Base-by-base conservation (phyloP, 2,113 vertebrate species). In the Amblyornis subalaris region DNA sequence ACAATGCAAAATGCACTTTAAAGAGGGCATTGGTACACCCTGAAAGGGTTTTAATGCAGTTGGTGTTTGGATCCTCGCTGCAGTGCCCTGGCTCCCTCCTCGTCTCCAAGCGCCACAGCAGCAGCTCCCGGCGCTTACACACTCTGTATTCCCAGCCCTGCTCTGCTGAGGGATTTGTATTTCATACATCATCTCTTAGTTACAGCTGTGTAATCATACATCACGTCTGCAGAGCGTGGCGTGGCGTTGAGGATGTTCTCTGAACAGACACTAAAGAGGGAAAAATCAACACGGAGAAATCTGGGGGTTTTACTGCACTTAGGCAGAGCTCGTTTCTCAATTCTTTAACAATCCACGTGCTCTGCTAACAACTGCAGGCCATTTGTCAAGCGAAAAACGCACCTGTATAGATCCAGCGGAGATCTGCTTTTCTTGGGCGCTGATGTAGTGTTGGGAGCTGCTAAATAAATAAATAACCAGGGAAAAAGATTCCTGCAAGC, bases 171-270 rank as follows among this genome's bases (percentile, higher is more conserved):
- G 53, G 84, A 86, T 77, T 92, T 91, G 93, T 94, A 93, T 91
- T 94, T 91, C 90, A 91, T 95, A 79, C 70, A 91, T 86, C 53
- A 84, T 90, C 88, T 96, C 69, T 83, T 75, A 84, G 85, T 93
- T 90, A 94, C 87, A 93, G 91, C 67, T 88, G 65, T 91, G 87
- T 84, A 95, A 93, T 90, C 94, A 81, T 88, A 91, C 44, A 93
- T 94, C 81, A 94, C 9, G 1, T 93, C 91, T 84, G n/a, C 50
- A 81, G 78, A 88, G 57, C n/a, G 23, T 81, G 55, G 58, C 12
- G 4, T 55, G 75, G 54, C 20, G 9, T 35, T 76, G 79, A 95
- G 79, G 64, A 40, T 88, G 85, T 64, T 80, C 89, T 80, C 75
- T 90, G 94, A 85, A 84, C 67, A 45, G 67, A 81, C 54, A 77